These are phyloP conservation scores for Sebastes taczanowskii DNA, from an alignment of 2,797 vertebrate species.

Conservation along the genomic window DNA sequence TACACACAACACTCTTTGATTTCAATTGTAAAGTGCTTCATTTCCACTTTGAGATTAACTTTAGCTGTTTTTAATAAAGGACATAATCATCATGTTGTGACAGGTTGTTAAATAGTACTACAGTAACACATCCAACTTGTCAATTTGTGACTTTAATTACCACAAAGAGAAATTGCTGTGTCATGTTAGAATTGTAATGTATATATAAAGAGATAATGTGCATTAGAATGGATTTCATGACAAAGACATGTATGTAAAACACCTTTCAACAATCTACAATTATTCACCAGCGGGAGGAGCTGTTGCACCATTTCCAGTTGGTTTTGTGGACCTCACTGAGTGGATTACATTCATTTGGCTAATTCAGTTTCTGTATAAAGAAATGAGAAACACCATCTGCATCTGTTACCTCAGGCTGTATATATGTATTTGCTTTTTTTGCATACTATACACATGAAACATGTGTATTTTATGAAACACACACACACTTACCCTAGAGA, in stretches of 20 bases:
- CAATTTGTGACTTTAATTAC: background rate
- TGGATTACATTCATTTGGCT: background rate
- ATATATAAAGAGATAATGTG: background rate
- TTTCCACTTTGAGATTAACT: background rate
- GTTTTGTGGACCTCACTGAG: background rate
- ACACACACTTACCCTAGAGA: background rate
- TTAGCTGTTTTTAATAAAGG: too few relatives aligned
- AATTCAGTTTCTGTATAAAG: background rate
- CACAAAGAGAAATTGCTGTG: background rate
- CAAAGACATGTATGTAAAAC: background rate
- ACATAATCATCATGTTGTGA: background rate
- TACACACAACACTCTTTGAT: background rate
- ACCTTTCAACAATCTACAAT: background rate
- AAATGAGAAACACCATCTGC: background rate
- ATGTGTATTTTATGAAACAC: background rate
- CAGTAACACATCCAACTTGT: background rate
- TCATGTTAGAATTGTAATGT: background rate
- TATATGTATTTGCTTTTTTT: background rate
- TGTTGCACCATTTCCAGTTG: slow-evolving; percentile 28
- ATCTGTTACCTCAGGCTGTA: background rate
- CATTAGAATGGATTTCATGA: background rate
- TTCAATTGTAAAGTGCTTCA: background rate
- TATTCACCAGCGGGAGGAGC: slow-evolving; percentile 43
- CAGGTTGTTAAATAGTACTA: background rate
- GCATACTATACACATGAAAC: background rate